A percentile compares a stretch with the other conserved stretches of the same genome.
Conservation (phyloP, 2,113 vertebrate genomes). For the Chloropsis cyanopogon region DNA sequence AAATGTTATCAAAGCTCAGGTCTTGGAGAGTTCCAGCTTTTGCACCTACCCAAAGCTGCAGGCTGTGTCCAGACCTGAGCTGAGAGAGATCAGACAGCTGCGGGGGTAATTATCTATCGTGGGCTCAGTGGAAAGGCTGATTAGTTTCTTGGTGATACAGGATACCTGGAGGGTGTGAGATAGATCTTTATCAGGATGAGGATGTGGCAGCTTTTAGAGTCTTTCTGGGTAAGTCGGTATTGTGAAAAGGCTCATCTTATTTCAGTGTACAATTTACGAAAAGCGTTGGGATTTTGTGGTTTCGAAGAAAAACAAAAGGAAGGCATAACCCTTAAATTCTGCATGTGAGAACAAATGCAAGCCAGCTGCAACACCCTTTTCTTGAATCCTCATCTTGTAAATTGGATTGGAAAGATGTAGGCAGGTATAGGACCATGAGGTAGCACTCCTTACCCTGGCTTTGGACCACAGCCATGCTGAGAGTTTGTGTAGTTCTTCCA, state of each 20-base stretch:
- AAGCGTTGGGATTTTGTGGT: background rate
- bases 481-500: background rate
- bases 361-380: background rate
- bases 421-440: background rate
- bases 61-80: background rate
- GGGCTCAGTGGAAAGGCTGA: background rate
- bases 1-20: background rate
- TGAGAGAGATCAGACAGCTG: background rate
- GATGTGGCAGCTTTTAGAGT: background rate
- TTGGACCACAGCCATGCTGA: background rate
- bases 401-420: background rate
- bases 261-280: background rate
- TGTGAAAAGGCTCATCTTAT: background rate
- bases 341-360: background rate
- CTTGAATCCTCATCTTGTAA: background rate
- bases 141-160: background rate
- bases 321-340: background rate
- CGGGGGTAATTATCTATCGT: fast-evolving
- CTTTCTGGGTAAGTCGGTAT: background rate
- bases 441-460: background rate
- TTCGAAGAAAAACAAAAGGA: background rate
- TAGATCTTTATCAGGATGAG: background rate
- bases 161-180: background rate
- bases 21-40: background rate
- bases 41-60: background rate